These are phyloP conservation scores for Brachionus calyciflorus DNA, from an alignment of 1,140 invertebrate species.

Conservation along the genomic window DNA sequence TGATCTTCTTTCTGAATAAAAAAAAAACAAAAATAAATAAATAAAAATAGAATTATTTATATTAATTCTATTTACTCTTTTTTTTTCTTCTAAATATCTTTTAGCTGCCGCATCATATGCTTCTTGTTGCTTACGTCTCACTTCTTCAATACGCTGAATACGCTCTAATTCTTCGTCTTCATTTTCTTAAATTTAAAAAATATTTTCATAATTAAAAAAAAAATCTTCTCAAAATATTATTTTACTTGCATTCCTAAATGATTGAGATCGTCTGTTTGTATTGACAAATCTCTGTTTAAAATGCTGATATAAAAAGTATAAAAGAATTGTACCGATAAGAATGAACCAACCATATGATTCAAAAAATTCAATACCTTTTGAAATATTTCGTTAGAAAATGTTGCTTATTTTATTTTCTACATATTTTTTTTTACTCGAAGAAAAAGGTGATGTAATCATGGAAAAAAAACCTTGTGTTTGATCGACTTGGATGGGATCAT, in stretches of 20 bases:
- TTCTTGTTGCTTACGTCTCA: slow-evolving; percentile 15
- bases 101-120: not conserved
- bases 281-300: not conserved
- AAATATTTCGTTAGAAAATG: too few species aligned
- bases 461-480: not conserved
- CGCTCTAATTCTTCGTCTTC: slow-evolving; percentile 36
- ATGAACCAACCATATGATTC: slow-evolving; percentile 43
- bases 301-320: not conserved
- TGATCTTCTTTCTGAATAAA: slow-evolving; percentile 13
- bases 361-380: slow-evolving; percentile 6
- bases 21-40: not conserved
- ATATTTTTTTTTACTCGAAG: not conserved
- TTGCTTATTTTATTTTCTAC: too few species aligned
- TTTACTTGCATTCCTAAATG: not conserved
- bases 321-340: not conserved
- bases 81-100: slow-evolving; percentile 41
- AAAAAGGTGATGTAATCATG: not conserved
- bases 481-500: not conserved
- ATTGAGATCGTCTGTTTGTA: not conserved
- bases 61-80: not conserved
- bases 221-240: not conserved
- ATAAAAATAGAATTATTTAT: not conserved
- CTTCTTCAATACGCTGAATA: not conserved
- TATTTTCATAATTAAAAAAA: not conserved
- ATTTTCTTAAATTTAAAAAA: not conserved